These are phyloP conservation scores for Sebastes taczanowskii DNA, from an alignment of 2,797 vertebrate species.

Conservation along the genomic window DNA sequence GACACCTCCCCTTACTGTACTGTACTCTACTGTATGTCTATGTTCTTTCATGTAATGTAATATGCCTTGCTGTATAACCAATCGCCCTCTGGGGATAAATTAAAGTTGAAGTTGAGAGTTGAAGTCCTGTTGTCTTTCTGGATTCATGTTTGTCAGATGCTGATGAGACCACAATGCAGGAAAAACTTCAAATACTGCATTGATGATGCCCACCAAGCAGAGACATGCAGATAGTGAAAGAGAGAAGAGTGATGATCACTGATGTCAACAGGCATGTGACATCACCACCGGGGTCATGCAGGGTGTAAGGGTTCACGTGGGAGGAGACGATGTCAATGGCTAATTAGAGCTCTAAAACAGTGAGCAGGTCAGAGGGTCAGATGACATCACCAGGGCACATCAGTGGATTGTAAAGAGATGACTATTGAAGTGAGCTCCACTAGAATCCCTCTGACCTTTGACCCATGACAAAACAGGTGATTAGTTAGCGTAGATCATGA, in stretches of 20 bases:
- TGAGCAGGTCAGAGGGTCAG: constrained; percentile 59
- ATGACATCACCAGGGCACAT: constrained; percentile 66
- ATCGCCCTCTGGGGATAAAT: not conserved
- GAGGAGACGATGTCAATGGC: constrained; percentile 69
- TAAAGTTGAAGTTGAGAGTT: not conserved
- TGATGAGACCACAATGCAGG: not conserved
- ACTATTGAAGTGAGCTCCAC: constrained; percentile 32
- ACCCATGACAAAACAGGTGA: constrained; percentile 54
- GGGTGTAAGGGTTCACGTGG: constrained; percentile 59
- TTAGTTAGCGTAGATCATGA: constrained; percentile 43
- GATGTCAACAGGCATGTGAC: constrained; percentile 63
- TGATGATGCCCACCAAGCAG: not conserved
- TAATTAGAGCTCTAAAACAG: constrained; percentile 76
- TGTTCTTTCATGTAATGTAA: not conserved
- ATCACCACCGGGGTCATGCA: constrained; percentile 41
- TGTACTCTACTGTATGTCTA: not conserved
- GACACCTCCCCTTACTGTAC: not conserved
- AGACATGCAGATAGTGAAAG: constrained; percentile 5
- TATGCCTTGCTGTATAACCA: not conserved
- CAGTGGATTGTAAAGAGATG: constrained; percentile 39
- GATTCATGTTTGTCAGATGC: not conserved
- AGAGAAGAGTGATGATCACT: constrained; percentile 24
- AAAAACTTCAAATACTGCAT: not conserved
- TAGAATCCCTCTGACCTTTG: constrained; percentile 50
- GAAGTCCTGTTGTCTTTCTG: not conserved